phyloP scores from a whole-genome alignment of 2,113 vertebrate genomes.

The Trogon surrucura region DNA sequence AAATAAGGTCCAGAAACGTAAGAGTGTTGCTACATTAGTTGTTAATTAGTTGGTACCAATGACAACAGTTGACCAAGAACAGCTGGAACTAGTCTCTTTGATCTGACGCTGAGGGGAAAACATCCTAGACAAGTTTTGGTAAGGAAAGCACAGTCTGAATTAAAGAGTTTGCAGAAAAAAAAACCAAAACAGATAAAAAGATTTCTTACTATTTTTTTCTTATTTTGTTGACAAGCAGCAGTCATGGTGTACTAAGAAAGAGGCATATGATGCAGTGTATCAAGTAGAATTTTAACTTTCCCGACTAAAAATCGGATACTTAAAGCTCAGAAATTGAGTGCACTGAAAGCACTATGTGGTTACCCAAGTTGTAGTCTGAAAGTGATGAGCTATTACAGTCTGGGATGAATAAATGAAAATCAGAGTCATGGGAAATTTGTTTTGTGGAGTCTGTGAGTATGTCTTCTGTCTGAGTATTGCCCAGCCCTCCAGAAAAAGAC shows the following conservation, averaged over 20 bases:
- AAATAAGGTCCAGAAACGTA: not conserved
- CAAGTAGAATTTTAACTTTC: not conserved
- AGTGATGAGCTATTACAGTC: not conserved
- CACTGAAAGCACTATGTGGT: not conserved
- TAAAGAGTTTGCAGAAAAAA: not conserved
- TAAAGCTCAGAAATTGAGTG: not conserved
- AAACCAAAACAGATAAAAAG: not conserved
- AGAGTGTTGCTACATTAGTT: not conserved
- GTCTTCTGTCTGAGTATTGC: not conserved
- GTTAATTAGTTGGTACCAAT: not conserved
- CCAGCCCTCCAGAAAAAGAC: not conserved
- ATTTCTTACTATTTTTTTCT: not conserved
- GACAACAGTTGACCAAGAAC: not conserved
- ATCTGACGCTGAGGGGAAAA: not conserved
- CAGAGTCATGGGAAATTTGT: rapidly evolving
- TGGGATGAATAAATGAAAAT: not conserved
- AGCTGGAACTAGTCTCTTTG: not conserved
- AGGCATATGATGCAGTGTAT: not conserved
- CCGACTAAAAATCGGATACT: not conserved
- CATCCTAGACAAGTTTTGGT: not conserved
- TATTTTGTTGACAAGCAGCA: not conserved
- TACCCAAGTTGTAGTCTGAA: not conserved
- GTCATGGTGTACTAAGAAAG: not conserved
- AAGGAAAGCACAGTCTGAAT: not conserved
- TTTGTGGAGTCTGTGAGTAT: not conserved